These are phyloP conservation scores for Leptocoma aspasia DNA, from an alignment of 2,113 vertebrate species.

Conservation along the genomic window DNA sequence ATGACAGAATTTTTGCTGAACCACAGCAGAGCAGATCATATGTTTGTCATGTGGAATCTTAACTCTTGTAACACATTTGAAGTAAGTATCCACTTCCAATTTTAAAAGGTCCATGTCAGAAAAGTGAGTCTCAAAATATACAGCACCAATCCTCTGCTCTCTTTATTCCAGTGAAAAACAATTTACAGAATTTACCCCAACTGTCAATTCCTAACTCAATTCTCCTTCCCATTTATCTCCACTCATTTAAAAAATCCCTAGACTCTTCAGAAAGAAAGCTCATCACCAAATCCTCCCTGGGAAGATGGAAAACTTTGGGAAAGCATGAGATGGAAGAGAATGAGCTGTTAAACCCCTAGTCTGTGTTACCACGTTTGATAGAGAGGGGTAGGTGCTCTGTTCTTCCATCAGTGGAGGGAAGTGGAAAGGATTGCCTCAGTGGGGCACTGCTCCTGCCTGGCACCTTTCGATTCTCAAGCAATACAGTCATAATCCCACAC, in stretches of 20 bases:
- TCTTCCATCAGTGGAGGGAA: background rate
- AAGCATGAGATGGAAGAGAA: background rate
- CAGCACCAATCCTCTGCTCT: background rate
- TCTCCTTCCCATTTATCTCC: background rate
- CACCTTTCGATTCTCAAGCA: background rate
- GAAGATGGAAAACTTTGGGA: background rate
- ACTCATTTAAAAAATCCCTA: background rate
- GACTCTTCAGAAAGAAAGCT: background rate
- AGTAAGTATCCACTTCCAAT: background rate
- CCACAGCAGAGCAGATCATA: background rate
- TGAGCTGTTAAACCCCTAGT: background rate
- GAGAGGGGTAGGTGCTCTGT: background rate
- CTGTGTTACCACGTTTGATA: background rate
- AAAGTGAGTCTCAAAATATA: background rate
- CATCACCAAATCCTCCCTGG: background rate
- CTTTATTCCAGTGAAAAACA: background rate
- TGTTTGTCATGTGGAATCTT: background rate
- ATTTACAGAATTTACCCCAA: background rate
- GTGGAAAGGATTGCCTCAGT: background rate
- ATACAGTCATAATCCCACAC: too few relatives aligned
- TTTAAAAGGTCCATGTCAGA: background rate
- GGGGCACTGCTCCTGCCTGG: background rate
- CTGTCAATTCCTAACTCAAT: background rate
- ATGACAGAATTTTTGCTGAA: background rate
- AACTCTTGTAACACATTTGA: background rate